Evolutionary conservation across 2,797 vertebrate genomes (phyloP), one percentile per base, ranked within the genome.

Genomic region (Alfaro cultratus): DNA sequence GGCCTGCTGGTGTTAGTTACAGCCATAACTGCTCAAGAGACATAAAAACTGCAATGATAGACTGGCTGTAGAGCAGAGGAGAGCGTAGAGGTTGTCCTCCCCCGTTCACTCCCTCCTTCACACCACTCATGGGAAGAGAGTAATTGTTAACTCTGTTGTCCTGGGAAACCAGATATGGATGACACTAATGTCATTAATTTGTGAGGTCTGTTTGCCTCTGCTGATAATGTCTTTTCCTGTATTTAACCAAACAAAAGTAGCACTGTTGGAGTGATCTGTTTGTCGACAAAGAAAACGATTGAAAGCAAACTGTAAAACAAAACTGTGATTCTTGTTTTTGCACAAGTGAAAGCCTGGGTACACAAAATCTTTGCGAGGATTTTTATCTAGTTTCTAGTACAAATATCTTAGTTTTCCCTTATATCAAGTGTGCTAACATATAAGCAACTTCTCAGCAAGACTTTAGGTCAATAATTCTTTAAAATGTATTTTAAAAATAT

Each of bases 101-200:
- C 45, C 88, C 67, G 67, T 39, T 68, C 73, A 67, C 68, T 76
- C 60, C 76, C 68, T 81, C 82, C 72, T 67, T 88, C 79, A 45
- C 76, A 84, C 78, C 75, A 31, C 77, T 81, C 77, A 75, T 83
- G 75, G 67, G 86, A 87, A 82, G 84, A 88, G 85, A 86, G 73
- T 76, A 77, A 86, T 76, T 83, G 80, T 88, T 83, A 64, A 53
- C 75, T 78, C 68, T 3, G 87, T 90, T 84, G 87, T 86, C 88
- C 76, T 6, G 41, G 87, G 84, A 85, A 91, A 91, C 91, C 84
- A 92, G 91, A 92, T 93, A 92, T 89, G 84, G 83, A 86, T 84
- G 91, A 83, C 90, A 90, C 84, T 94, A 94, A 94, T 94, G 84
- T 86, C 78, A 91, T 93, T 93, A 88, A 91, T 94, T 92, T 90